Base-by-base conservation (phyloP, 2,888 invertebrate genomes). In the Epinotia nisella region DNA sequence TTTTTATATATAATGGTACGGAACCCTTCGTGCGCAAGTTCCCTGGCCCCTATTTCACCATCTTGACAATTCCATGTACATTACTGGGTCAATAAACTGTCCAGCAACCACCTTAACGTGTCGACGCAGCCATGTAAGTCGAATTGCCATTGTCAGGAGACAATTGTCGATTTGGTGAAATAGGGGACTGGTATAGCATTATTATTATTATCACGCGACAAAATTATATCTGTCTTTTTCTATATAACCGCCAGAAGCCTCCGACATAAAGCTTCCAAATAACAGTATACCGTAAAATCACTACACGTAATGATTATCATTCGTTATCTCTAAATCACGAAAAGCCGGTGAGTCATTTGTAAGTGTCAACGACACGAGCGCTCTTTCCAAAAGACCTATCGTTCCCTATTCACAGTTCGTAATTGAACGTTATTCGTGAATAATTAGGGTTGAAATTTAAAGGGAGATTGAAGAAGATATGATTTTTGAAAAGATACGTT, bases 211-310 rank as follows among this genome's bases (percentile, higher is more conserved):
- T n/a, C n/a, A n/a, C n/a, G n/a, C n/a, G n/a, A n/a, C n/a, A n/a
- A n/a, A n/a, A n/a, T n/a, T n/a, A n/a, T n/a, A n/a, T n/a, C n/a
- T n/a, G n/a, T n/a, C n/a, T n/a, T n/a, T n/a, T n/a, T n/a, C n/a
- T n/a, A n/a, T 3, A 51, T 7, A 41, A 39, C 39, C 39, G 39
- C 9, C 1, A 41, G 41, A 41, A 15, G 45, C 4, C 3, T n/a
- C 45, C 15, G 45, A 15, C n/a, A 49, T 17, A 41, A 49, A 29
- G 10, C n/a, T 65, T 49, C 19, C 17, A 64, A 53, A 65, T 65
- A 71, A 66, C 71, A 53, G 71, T 67, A 55, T 51, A 71, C 35
- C 51, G 67, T 71, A 61, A 45, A 72, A 67, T 66, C 29, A 61
- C 41, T 66, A 19, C 55, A 55, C 13, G 19, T 35, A 67, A 61